Percentiles rank a stretch among this genome's conserved stretches.
Evolutionary conservation across 2,888 invertebrate species (phyloP).

Genomic region (Trissoscelio sp.): DNA sequence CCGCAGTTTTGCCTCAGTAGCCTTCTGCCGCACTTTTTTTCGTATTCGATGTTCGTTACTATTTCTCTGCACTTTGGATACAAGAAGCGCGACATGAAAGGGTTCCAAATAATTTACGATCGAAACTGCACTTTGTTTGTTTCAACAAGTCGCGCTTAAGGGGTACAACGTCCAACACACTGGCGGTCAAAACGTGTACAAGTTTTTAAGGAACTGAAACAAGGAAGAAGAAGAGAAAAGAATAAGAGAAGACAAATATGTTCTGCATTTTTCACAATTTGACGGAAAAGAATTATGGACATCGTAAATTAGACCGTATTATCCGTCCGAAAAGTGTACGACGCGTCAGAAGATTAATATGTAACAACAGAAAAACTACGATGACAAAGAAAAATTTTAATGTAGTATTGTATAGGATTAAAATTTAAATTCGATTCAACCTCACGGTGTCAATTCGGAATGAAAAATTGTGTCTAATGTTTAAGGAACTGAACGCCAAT

Average conservation of each 20-base stretch:
- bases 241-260: not conserved
- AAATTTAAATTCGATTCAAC: conserved; percentile 38
- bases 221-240: not conserved
- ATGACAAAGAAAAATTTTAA: conserved; percentile 30
- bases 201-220: conserved; percentile 46
- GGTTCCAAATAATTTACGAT: conserved; percentile 45
- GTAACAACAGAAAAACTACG: too few species aligned
- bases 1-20: conserved; percentile 18
- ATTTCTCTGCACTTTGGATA: conserved; percentile 43
- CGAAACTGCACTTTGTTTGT: conserved; percentile 48
- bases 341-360: conserved; percentile 42
- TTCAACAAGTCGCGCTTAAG: conserved; percentile 35
- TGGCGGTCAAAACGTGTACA: conserved; percentile 51
- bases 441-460: conserved; percentile 61
- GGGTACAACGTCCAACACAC: conserved; percentile 29
- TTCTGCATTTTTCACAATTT: conserved; percentile 50
- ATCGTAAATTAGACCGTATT: conserved; percentile 34
- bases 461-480: conserved; percentile 39
- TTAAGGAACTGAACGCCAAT: conserved; percentile 34
- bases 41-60: too few species aligned
- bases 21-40: conserved; percentile 5
- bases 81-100: conserved; percentile 49
- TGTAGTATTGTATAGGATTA: conserved; percentile 38
- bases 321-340: conserved; percentile 62
- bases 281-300: conserved; percentile 38